Evolutionary conservation across 92 coral and sea anemone species (phyloP), one percentile per base, ranked within the genome.

Genomic region (Anthopleura xanthogrammica): DNA sequence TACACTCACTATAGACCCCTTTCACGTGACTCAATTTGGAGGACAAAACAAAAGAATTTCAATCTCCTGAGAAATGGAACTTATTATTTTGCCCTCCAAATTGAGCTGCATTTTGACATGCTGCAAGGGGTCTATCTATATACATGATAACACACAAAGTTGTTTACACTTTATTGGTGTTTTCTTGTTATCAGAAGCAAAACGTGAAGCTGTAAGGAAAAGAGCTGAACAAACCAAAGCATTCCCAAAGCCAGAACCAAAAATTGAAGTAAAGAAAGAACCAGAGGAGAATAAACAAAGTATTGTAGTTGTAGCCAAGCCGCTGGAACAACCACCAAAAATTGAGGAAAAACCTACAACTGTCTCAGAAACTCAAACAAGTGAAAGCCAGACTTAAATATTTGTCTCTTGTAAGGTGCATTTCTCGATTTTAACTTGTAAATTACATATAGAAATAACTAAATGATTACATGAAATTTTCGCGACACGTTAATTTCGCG

Each of bases 131-230:
- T 29, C 36, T 29, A 29, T 29, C 36, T 29, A 29, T 29, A 29
- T 29, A 29, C 36, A 29, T 29, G 36, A 29, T 29, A 29, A 29
- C 36, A 29, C 36, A 29, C 36, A 29, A 29, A 29, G 36, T 29
- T 29, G 36, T 29, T 29, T 29, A 29, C 36, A 29, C 36, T 29
- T 29, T 29, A 29, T 29, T 17, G 74, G 24, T 11, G 46, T 48
- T 41, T 80, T 80, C 12, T 12, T 10, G 79, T 57, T 1, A 41
- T 73, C 41, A 90, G 90, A 87, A 83, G 56, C 85, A 68, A 90
- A 87, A 83, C 83, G 93, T 68, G 90, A 90, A 55, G 93, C 93
- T 6, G 39, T 77, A 14, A 82, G 83, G 55, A 82, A 89, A 80
- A 78, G 64, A 19, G 84, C 88, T 58, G 87, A 79, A 79, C 87